Conservation (phyloP, 1,140 invertebrate genomes). For the Atta texana region DNA sequence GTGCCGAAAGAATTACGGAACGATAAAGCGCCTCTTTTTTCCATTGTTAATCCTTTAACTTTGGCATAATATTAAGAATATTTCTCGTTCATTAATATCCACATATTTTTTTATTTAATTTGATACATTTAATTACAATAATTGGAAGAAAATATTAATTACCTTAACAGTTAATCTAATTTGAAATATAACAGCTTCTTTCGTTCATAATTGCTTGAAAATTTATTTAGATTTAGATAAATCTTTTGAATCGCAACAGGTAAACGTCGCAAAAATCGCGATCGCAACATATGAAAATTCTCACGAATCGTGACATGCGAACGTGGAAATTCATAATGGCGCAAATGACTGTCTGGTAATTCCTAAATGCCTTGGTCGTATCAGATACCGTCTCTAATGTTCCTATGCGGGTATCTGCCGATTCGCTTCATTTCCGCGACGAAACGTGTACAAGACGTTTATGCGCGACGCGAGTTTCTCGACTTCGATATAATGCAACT, state of each 20-base stretch:
- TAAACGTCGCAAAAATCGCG: neutral
- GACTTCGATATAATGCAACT: conserved; percentile 54
- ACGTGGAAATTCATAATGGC: conserved; percentile 44
- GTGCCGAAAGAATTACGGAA: neutral
- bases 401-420: conserved; percentile 77
- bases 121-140: neutral
- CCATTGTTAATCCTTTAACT: neutral
- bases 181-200: neutral
- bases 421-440: conserved; percentile 80
- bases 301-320: neutral
- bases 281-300: neutral
- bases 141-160: neutral
- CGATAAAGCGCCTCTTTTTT: neutral
- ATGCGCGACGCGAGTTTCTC: conserved; percentile 59
- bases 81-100: neutral
- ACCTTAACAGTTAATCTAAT: neutral
- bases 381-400: conserved; percentile 79
- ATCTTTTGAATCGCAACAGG: neutral
- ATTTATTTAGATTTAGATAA: neutral
- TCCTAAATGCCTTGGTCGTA: conserved; percentile 69
- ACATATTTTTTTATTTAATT: neutral
- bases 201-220: neutral
- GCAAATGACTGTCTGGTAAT: conserved; percentile 73
- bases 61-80: neutral
- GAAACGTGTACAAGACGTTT: conserved; percentile 54